A percentile compares a stretch with the other conserved stretches of the same genome.
Conservation (phyloP, 2,888 invertebrate species). For the Tupiocoris notatus region DNA sequence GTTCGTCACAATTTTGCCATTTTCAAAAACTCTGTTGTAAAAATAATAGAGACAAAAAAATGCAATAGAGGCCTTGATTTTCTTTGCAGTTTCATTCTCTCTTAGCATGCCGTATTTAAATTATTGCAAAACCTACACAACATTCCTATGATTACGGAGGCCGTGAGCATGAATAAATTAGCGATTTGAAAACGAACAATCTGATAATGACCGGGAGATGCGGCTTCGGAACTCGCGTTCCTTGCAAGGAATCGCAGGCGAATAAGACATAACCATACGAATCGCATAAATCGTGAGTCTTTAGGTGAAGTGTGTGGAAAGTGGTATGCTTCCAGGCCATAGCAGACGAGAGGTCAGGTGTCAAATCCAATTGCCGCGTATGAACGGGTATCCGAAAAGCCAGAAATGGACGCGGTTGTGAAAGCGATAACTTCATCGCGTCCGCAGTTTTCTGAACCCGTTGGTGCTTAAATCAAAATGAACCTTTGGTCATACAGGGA, state of each 20-base stretch:
- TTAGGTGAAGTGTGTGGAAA: constrained; percentile 12
- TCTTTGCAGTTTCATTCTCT: too few species aligned
- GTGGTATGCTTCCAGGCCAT: background rate
- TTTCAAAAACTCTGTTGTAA: too few species aligned
- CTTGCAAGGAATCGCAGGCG: background rate
- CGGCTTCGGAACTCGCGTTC: background rate
- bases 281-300: constrained; percentile 20
- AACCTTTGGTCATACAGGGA: background rate
- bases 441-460: background rate
- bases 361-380: constrained; percentile 18
- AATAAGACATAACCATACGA: constrained; percentile 9
- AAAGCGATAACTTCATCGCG: constrained; percentile 4
- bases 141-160: too few species aligned
- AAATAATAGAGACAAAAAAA: too few species aligned
- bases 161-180: background rate
- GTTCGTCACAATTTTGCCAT: too few species aligned
- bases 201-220: background rate
- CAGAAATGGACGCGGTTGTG: constrained; percentile 2
- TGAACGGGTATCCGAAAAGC: background rate
- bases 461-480: background rate
- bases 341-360: constrained; percentile 21
- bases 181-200: background rate
- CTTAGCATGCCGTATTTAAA: too few species aligned
- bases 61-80: too few species aligned
- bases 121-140: too few species aligned